Conservation (phyloP, 2,888 invertebrate species). For the Drosophila lacicola region DNA sequence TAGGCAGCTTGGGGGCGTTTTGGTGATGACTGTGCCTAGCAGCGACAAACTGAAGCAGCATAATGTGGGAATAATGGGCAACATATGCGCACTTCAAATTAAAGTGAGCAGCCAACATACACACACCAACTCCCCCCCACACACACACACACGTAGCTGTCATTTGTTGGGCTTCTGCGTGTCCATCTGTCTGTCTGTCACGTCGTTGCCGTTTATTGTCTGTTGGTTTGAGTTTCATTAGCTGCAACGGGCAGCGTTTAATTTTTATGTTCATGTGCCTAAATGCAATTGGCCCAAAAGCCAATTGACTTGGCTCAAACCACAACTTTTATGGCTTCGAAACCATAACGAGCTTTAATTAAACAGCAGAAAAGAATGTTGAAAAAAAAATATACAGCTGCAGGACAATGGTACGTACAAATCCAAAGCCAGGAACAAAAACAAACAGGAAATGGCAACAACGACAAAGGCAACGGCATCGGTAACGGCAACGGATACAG, state of each 20-base stretch:
- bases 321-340: constrained; percentile 72
- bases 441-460: constrained; percentile 13
- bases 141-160: constrained; percentile 17
- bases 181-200: constrained; percentile 46
- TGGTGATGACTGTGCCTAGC: constrained; percentile 12
- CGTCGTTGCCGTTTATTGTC: constrained; percentile 58
- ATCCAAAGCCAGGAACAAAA: constrained; percentile 1
- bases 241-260: constrained; percentile 72
- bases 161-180: constrained; percentile 23
- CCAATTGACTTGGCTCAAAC: constrained; percentile 39
- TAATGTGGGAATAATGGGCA: constrained; percentile 70
- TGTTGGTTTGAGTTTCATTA: constrained; percentile 66
- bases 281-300: constrained; percentile 63
- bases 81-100: constrained; percentile 77
- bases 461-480: constrained; percentile 5
- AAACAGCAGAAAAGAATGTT: constrained; percentile 47
- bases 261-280: constrained; percentile 72
- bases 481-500: constrained; percentile 27
- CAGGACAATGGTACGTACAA: constrained; percentile 1
- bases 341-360: constrained; percentile 72
- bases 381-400: neutral
- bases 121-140: neutral
- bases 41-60: constrained; percentile 44
- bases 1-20: constrained; percentile 1
- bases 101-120: constrained; percentile 40